Conservation (phyloP, 2,888 invertebrate species). For the Dermolepida albohirtum region DNA sequence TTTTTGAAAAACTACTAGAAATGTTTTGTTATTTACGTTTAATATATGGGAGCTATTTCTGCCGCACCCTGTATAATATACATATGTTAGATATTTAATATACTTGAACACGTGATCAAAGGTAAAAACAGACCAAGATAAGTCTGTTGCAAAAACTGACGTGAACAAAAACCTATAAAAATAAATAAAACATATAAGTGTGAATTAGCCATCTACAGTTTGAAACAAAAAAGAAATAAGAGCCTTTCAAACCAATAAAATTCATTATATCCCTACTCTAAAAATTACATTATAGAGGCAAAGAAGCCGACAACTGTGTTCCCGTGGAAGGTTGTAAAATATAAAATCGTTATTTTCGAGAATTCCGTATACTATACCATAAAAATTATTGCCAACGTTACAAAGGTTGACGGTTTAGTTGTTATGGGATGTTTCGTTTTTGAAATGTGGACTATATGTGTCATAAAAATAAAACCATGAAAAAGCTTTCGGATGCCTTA, state of each 20-base stretch:
- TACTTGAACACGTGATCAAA: too few relatives aligned
- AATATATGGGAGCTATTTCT: too few relatives aligned
- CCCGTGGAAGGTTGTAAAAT: conserved; percentile 35
- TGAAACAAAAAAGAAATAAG: conserved; percentile 16
- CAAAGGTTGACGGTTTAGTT: conserved; percentile 8
- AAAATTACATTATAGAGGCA: conserved; percentile 31
- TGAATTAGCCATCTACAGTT: not conserved
- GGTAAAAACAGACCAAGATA: too few relatives aligned
- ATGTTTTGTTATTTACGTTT: too few relatives aligned
- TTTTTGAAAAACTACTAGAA: too few relatives aligned
- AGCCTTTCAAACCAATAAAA: conserved; percentile 33
- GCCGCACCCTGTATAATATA: too few relatives aligned
- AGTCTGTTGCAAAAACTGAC: not conserved
- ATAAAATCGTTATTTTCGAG: conserved; percentile 30
- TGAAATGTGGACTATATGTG: conserved; percentile 16
- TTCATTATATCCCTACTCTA: conserved; percentile 37
- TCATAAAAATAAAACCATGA: not conserved
- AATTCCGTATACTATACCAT: conserved; percentile 22
- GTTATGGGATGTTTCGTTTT: not conserved
- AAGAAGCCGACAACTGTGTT: conserved; percentile 34
- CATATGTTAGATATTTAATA: too few relatives aligned
- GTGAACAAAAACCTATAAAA: conserved; percentile 6
- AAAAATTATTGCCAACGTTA: conserved; percentile 34
- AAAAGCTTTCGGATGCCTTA: too few relatives aligned
- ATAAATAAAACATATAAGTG: not conserved